Percentiles rank a stretch among this genome's conserved stretches.
Evolutionary conservation across 2,888 invertebrate species (phyloP).

Genomic region (Campoplex nolae): DNA sequence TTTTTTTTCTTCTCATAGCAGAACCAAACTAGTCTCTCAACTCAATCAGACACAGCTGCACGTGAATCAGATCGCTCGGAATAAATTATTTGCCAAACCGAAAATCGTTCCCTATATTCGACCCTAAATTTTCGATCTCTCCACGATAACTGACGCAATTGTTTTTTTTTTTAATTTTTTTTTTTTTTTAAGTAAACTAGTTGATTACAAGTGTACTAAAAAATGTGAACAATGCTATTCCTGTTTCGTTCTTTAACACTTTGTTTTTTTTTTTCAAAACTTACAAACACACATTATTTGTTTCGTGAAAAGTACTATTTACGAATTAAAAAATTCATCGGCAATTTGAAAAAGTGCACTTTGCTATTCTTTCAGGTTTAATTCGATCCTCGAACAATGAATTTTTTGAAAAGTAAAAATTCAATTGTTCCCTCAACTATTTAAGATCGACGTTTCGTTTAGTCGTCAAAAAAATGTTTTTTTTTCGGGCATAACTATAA

Average conservation of each 20-base stretch:
- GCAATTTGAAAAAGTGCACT: neutral
- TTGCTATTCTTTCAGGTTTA: neutral
- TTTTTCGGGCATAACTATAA: neutral
- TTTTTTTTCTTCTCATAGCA: neutral
- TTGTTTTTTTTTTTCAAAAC: neutral
- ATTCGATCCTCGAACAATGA: slow-evolving; percentile 14
- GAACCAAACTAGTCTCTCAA: slow-evolving; percentile 5
- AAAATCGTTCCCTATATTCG: neutral
- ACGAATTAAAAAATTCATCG: neutral
- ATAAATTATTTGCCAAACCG: neutral
- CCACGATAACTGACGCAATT: slow-evolving; percentile 20
- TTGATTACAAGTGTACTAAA: neutral
- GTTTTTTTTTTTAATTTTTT: neutral
- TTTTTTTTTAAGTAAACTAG: neutral
- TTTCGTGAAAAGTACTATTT: neutral
- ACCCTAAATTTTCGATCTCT: neutral
- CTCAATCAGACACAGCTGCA: neutral
- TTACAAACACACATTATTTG: slow-evolving; percentile 7
- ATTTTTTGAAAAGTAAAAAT: slow-evolving; percentile 4
- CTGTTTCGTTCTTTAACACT: neutral
- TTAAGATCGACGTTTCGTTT: neutral
- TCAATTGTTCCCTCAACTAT: neutral
- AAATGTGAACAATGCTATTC: slow-evolving; percentile 1
- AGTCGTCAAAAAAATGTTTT: neutral
- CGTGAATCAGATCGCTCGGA: neutral